These are phyloP conservation scores for Sarcophilus harrisii DNA, from an alignment of 2,797 vertebrate genomes.

Conservation along the genomic window DNA sequence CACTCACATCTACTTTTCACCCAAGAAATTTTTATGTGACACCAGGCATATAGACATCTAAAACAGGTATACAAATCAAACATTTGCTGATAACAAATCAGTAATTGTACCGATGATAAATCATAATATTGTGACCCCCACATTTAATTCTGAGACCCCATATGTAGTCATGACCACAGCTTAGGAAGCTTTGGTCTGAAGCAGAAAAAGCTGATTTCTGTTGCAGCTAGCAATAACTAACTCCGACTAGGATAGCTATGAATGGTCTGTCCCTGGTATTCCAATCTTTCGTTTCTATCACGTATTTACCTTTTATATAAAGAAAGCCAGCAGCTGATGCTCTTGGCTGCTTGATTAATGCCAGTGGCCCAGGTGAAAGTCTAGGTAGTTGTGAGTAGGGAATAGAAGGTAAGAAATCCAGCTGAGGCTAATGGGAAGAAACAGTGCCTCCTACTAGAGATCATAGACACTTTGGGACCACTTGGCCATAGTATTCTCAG, in stretches of 20 bases:
- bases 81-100: no score
- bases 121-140: no score
- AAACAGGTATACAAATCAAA: no score
- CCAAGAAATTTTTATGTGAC: no score
- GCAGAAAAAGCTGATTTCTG: not conserved
- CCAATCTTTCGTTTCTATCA: not conserved
- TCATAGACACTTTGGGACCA: not conserved
- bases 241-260: not conserved
- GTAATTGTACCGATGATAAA: no score
- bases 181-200: not conserved
- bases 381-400: not conserved
- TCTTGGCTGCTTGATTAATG: not conserved
- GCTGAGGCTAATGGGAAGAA: not conserved
- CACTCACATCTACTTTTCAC: no score
- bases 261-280: not conserved
- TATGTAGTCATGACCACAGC: no score
- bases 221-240: not conserved
- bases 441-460: not conserved
- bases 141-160: no score
- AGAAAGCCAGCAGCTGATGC: not conserved
- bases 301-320: not conserved
- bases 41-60: no score
- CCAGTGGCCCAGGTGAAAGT: not conserved
- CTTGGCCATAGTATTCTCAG: not conserved
- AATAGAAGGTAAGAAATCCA: not conserved